These are phyloP conservation scores for Eriocheir sinensis DNA, from an alignment of 1,140 invertebrate genomes.

Conservation along the genomic window DNA sequence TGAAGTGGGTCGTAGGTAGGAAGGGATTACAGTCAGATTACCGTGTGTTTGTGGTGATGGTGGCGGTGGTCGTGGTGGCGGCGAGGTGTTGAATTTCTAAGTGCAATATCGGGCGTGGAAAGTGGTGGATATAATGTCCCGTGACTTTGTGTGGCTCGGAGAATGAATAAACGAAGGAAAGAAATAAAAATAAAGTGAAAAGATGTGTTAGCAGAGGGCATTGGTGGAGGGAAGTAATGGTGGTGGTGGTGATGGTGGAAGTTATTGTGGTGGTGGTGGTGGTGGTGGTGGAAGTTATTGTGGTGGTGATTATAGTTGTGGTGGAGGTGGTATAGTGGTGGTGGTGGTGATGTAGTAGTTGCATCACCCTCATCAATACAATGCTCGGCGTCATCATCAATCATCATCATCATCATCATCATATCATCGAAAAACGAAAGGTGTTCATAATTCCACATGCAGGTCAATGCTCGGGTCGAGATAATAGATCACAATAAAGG, in stretches of 20 bases:
- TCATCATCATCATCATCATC: conserved; percentile 55
- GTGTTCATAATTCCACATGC: conserved; percentile 61
- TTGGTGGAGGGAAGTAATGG: neutral
- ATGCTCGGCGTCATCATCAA: conserved; percentile 29
- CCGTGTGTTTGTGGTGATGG: neutral
- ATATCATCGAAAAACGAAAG: conserved; percentile 50
- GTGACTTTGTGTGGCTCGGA: neutral
- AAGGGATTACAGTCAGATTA: neutral
- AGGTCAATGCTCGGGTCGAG: conserved; percentile 61
- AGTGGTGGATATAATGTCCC: neutral
- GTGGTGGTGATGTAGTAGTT: neutral
- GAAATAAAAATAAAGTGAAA: neutral
- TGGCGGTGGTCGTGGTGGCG: no score
- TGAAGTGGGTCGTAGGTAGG: neutral
- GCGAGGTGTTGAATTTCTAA: neutral
- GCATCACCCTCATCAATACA: conserved; percentile 14
- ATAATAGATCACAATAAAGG: conserved; percentile 67
- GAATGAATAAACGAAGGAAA: neutral
- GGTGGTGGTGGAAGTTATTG: no score
- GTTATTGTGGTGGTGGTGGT: neutral
- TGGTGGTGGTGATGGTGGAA: neutral
- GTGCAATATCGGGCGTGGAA: neutral
- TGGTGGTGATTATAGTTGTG: neutral
- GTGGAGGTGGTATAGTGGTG: neutral
- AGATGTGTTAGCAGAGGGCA: neutral